A percentile compares a stretch with the other conserved stretches of the same genome.
phyloP scores from a whole-genome alignment of 2,888 invertebrate genomes.

The Tinea trinotella region DNA sequence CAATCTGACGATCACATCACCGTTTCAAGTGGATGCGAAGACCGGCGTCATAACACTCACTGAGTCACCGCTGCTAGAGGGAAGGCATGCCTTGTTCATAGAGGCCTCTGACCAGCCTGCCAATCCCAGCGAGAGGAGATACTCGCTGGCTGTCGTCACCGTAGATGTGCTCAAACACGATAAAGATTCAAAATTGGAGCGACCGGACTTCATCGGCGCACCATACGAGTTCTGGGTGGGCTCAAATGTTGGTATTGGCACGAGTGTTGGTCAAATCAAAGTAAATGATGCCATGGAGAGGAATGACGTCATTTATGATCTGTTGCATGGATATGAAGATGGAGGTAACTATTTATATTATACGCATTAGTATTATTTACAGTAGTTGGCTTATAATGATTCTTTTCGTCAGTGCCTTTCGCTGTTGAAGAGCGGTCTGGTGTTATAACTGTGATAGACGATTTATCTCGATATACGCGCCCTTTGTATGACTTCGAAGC shows the following conservation, averaged over 20 bases:
- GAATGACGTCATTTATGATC: constrained; percentile 80
- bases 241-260: constrained; percentile 86
- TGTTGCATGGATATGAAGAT: constrained; percentile 86
- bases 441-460: constrained; percentile 87
- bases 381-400: constrained; percentile 25
- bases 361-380: constrained; percentile 16
- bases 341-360: no score
- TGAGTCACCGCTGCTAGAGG: constrained; percentile 77
- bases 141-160: constrained; percentile 88
- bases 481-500: constrained; percentile 86
- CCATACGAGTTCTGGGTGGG: constrained; percentile 95
- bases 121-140: constrained; percentile 87
- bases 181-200: constrained; percentile 65
- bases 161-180: constrained; percentile 77
- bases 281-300: constrained; percentile 80
- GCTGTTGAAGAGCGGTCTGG: constrained; percentile 91
- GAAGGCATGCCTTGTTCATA: constrained; percentile 84
- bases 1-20: constrained; percentile 74
- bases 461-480: constrained; percentile 77
- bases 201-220: constrained; percentile 85
- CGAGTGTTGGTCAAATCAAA: constrained; percentile 88
- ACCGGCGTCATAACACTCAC: constrained; percentile 79
- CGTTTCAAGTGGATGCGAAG: constrained; percentile 80
- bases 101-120: constrained; percentile 88
- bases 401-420: constrained; percentile 91